Evolutionary conservation across 2,113 vertebrate genomes (phyloP), one percentile per base, ranked within the genome.

Genomic region (Thinocorus orbignyianus): DNA sequence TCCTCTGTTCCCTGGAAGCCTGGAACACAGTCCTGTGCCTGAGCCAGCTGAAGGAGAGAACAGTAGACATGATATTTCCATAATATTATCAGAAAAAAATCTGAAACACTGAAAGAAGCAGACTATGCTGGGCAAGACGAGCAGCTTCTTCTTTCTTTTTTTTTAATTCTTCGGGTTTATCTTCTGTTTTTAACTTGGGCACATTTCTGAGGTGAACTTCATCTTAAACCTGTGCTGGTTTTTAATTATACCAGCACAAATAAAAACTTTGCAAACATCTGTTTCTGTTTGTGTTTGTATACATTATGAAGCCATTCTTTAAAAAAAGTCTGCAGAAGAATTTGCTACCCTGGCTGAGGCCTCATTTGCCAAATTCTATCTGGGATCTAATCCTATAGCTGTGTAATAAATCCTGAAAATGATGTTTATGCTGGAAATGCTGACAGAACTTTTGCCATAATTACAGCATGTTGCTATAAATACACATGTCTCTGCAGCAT

Each of bases 391-490:
- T 91, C 76, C 61, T 81, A 70, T 82, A 79, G 69, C 42, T 88
- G 24, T 46, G 26, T 44, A 92, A 93, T 88, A 93, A 95, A 95
- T 88, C 79, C 76, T 86, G 64, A 88, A 96, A 85, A 95, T 84
- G 0, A 58, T 88, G 81, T 90, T 97, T 95, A 79, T 73, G 54
- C n/a, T 92, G 74, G 85, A 95, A 97, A 89, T 83, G 35, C 72
- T 94, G 81, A 95, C 81, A 93, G 88, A 93, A 80, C 71, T 92
- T 94, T 88, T 1, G 0, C 65, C 58, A 74, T 78, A 81, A 97
- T 88, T 94, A 48, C 69, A 90, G 19, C 42, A 74, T n/a, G 69
- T 89, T 90, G 55, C 79, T 94, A 76, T 84, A 93, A 95, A 96
- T 92, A 82, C 64, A 85, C 9, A 41, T 0, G 0, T 66, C 72